Conservation (phyloP, 2,113 vertebrate species). For the Pholis gunnellus region DNA sequence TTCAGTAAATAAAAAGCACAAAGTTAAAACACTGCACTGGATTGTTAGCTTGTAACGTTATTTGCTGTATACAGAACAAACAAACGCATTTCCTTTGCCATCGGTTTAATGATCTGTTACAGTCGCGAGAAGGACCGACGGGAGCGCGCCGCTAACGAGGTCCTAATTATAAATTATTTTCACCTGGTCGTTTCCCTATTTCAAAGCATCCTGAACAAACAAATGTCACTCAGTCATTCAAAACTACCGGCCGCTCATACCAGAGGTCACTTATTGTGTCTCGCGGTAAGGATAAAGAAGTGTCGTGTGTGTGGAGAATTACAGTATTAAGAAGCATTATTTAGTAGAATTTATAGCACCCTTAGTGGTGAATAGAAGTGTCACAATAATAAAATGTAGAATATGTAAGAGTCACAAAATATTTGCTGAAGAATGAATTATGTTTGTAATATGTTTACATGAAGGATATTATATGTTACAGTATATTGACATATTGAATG, state of each 20-base stretch:
- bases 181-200: background rate
- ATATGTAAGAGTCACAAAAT: no score
- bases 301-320: background rate
- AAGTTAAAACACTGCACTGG: background rate
- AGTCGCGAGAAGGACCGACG: background rate
- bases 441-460: no score
- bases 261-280: background rate
- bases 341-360: no score
- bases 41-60: background rate
- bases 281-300: background rate
- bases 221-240: background rate
- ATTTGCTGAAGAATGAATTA: no score
- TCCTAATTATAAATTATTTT: background rate
- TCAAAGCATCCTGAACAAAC: background rate
- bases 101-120: conserved; percentile 11
- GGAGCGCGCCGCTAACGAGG: background rate
- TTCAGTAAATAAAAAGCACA: background rate
- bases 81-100: no score
- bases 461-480: no score
- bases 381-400: no score
- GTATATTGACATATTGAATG: no score
- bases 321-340: no score
- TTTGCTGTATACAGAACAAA: no score
- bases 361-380: no score
- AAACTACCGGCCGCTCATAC: background rate